Base-by-base conservation (phyloP, 2,797 vertebrate species). In the Australoheros facetus region DNA sequence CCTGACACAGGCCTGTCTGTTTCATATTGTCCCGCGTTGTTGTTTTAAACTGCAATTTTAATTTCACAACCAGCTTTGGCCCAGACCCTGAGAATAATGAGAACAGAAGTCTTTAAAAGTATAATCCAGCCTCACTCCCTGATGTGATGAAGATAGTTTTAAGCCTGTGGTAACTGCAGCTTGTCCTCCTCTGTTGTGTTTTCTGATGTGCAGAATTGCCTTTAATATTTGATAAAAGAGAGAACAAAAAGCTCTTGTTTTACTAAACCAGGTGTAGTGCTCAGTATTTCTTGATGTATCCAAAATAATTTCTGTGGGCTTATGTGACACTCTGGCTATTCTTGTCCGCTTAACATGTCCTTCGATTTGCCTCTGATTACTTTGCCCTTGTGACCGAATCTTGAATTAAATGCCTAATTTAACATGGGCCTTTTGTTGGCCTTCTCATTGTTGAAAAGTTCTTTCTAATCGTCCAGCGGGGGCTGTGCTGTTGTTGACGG, bases 341-440 rank as follows among this genome's bases (percentile, higher is more conserved):
- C 84, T 77, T 87, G 83, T 87, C 79, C 77, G 73, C 83, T 73
- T 80, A 57, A 85, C 86, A 86, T 91, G 89, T 94, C 92, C 91
- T 77, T 85, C 54, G 57, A 85, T 90, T 92, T 77, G 75, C 75
- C 84, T 89, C 88, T 93, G 92, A 94, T 95, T 94, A 83, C 87
- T 93, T 94, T 93, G 93, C 93, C 93, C 95, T 93, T 85, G 86
- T 95, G 94, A 95, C 93, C 89, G 85, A 92, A 81, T 84, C 86
- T 86, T 95, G 94, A 95, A 95, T 94, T 89, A 95, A 94, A 95
- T 96, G 94, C 94, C 93, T 93, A 95, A 95, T 96, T 95, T 95
- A 95, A 94, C 95, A 95, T 92, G 92, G 93, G 73, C 87, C 93
- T 91, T 95, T 95, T 93, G 93, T 94, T 82, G 79, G 84, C 79